Evolutionary conservation across 2,888 invertebrate species (phyloP).

Genomic region (Lithosia quadra): DNA sequence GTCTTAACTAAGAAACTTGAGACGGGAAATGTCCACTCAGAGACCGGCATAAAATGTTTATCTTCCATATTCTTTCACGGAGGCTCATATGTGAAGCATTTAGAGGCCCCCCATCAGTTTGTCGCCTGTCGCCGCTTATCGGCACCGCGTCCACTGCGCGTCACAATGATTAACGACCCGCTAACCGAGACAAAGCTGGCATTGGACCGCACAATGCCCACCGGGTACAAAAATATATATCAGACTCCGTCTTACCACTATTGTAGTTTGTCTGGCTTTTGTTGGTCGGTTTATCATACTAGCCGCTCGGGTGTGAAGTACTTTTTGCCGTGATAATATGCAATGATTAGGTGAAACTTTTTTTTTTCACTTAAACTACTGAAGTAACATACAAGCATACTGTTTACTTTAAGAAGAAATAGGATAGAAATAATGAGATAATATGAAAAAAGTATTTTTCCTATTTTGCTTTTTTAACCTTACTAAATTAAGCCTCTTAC

Average conservation of each 20-base stretch:
- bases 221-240: conserved; percentile 57
- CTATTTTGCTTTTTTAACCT: too few relatives aligned
- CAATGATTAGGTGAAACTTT: background rate
- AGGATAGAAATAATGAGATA: too few relatives aligned
- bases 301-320: conserved; percentile 34
- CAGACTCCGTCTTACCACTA: conserved; percentile 57
- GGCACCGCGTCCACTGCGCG: conserved; percentile 59
- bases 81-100: conserved; percentile 35
- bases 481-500: too few relatives aligned
- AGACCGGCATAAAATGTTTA: conserved; percentile 36
- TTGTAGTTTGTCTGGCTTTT: conserved; percentile 63
- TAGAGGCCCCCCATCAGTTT: conserved; percentile 33
- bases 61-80: conserved; percentile 27
- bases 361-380: background rate
- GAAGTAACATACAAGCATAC: background rate
- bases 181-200: conserved; percentile 64
- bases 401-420: too few relatives aligned
- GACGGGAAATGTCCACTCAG: conserved; percentile 1
- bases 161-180: conserved; percentile 69
- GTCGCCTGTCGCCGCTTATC: conserved; percentile 60
- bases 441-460: too few relatives aligned
- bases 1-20: background rate
- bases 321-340: conserved; percentile 29
- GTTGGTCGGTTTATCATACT: conserved; percentile 52
- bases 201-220: conserved; percentile 54